Evolutionary conservation across 1,140 invertebrate genomes (phyloP), one percentile per base, ranked within the genome.

Genomic region (Sminthurides bifidus): DNA sequence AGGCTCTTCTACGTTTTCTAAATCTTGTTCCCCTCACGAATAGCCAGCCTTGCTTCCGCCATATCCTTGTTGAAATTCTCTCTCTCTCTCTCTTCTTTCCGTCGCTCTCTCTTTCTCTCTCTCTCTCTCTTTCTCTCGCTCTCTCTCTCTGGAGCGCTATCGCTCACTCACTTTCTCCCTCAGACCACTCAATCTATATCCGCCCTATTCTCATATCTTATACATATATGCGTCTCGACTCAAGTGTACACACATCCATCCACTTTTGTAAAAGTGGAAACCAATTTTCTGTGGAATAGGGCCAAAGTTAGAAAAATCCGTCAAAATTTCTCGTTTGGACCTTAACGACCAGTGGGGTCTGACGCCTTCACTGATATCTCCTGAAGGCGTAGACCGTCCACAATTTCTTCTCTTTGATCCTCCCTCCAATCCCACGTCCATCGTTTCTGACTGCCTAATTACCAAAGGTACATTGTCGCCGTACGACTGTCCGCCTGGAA

Each of bases 271-370:
- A 12, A 12, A 48, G 12, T 26, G 6, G 24, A 8, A 26, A 14
- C 30, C 12, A 6, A 43, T 27, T 27, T 48, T 6, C 24, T 23
- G 10, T 43, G 17, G 41, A 19, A 43, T 43, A 10, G 10, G 6
- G 45, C 21, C 10, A 48, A 29, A 12, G 23, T 19, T 12, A 8
- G 23, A 24, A 26, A 33, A 59, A 53, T 45, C 48, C 44, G 29
- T 37, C 83, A 89, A 85, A 82, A 90, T 91, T 91, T 86, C 86
- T 79, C 85, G 85, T 77, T 84, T 89, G 83, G 85, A 89, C 80
- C 86, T 88, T 76, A 82, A 87, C 76, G 87, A 89, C 78, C 86
- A 86, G 87, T 90, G 86, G 87, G 86, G 87, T 82, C 83, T 88
- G 76, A 87, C 85, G 79, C 86, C 87, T 81, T 58, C 59, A 52